Conservation (phyloP, 1,140 invertebrate genomes). For the Penaeus indicus region DNA sequence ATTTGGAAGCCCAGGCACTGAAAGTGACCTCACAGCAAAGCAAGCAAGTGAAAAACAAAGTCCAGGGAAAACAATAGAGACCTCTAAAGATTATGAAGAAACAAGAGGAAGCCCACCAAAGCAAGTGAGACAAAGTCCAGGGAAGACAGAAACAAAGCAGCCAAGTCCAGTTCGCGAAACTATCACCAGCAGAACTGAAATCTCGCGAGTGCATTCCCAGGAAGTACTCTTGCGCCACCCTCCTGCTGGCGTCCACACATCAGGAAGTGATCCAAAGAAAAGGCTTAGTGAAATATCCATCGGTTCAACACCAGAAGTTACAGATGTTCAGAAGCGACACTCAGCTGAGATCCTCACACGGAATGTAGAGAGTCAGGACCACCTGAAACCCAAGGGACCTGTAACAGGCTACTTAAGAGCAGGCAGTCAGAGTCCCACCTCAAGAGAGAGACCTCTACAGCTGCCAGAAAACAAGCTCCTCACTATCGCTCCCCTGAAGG, state of each 20-base stretch:
- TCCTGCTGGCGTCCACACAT: constrained; percentile 15
- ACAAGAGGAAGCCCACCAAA: constrained; percentile 46
- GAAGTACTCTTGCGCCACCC: constrained; percentile 40
- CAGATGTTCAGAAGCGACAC: constrained; percentile 16
- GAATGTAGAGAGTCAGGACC: constrained; percentile 34
- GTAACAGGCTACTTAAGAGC: constrained; percentile 44
- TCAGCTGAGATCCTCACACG: constrained; percentile 19
- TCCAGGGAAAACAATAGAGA: constrained; percentile 37
- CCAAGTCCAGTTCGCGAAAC: constrained; percentile 67
- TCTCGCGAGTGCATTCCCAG: constrained; percentile 18
- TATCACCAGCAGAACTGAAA: constrained; percentile 23
- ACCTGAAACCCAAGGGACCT: constrained; percentile 36
- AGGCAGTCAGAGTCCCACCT: constrained; percentile 54
- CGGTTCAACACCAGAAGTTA: constrained; percentile 15
- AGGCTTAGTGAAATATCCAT: constrained; percentile 36
- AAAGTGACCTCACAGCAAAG: constrained; percentile 35
- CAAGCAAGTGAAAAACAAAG: constrained; percentile 38
- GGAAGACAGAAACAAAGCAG: not conserved
- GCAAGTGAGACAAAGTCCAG: constrained; percentile 44
- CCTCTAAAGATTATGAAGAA: constrained; percentile 7
- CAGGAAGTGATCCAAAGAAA: constrained; percentile 19
- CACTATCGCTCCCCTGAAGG: constrained; percentile 46
- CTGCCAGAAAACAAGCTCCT: constrained; percentile 48
- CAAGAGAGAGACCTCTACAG: constrained; percentile 49
- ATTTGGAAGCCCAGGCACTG: constrained; percentile 14